Conservation (phyloP, 2,113 vertebrate species). For the Thalassarche chlororhynchos region DNA sequence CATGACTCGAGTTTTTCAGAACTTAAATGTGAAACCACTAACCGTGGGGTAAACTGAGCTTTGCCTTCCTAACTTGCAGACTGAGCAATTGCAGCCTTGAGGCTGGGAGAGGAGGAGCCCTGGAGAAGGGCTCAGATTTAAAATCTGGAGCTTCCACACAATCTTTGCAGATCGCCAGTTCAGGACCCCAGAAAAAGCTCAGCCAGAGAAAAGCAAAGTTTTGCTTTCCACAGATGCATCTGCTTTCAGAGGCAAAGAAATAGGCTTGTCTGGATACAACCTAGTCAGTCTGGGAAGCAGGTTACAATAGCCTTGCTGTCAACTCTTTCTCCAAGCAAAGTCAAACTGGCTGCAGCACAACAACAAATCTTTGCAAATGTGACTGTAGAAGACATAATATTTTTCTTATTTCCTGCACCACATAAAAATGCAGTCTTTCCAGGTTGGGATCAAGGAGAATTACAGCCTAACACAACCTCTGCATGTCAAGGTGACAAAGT, state of each 20-base stretch:
- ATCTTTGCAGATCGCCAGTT: not conserved
- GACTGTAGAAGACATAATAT: not conserved
- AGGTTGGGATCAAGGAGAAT: not conserved
- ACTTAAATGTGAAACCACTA: not conserved
- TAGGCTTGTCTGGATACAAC: not conserved
- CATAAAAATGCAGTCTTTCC: not conserved
- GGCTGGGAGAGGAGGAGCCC: not conserved
- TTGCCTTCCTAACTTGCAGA: not conserved
- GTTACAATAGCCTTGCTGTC: not conserved
- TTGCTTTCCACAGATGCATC: not conserved
- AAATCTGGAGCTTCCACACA: not conserved
- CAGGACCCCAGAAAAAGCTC: not conserved
- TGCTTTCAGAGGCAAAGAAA: not conserved
- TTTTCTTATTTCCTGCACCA: not conserved
- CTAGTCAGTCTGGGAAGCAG: not conserved
- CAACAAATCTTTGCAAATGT: not conserved
- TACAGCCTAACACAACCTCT: not conserved
- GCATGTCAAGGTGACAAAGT: slow-evolving; percentile 6
- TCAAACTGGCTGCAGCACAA: not conserved
- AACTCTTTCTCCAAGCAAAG: not conserved
- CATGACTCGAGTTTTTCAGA: not conserved
- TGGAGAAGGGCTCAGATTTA: not conserved
- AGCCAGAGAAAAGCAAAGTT: not conserved
- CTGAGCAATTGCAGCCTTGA: not conserved
- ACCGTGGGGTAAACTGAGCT: not conserved